Evolutionary conservation across 2,888 invertebrate genomes (phyloP).

Genomic region (Dioctria linearis): DNA sequence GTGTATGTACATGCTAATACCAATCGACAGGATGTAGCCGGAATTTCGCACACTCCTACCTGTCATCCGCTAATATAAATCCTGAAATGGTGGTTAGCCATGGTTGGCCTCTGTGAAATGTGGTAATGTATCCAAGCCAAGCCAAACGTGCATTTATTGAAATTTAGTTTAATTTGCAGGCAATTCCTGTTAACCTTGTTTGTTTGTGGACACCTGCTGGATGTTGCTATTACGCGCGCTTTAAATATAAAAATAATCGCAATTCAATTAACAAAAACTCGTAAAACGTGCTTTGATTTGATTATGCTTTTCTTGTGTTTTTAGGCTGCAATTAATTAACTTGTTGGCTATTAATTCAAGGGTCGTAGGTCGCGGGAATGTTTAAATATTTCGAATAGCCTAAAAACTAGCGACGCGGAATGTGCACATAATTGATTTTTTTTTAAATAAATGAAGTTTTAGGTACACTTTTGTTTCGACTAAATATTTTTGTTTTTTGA

Average conservation of each 20-base stretch:
- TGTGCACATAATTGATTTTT: no score
- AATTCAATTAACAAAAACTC: slow-evolving; percentile 1
- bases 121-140: neutral
- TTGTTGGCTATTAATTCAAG: slow-evolving; percentile 27
- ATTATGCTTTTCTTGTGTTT: slow-evolving; percentile 5
- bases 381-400: no score
- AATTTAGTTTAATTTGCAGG: slow-evolving; percentile 42
- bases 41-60: neutral
- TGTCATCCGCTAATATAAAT: neutral
- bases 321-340: slow-evolving; percentile 27
- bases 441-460: no score
- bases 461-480: no score
- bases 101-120: no score
- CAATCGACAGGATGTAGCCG: no score
- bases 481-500: no score
- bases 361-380: no score
- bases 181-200: slow-evolving; percentile 37
- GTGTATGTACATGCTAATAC: no score
- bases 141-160: slow-evolving; percentile 27
- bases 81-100: no score
- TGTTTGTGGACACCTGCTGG: no score
- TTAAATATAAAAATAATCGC: slow-evolving; percentile 16
- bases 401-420: no score
- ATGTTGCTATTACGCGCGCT: neutral
- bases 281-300: slow-evolving; percentile 20